Conservation (phyloP, 2,888 invertebrate species). For the Lasius fuliginosus region DNA sequence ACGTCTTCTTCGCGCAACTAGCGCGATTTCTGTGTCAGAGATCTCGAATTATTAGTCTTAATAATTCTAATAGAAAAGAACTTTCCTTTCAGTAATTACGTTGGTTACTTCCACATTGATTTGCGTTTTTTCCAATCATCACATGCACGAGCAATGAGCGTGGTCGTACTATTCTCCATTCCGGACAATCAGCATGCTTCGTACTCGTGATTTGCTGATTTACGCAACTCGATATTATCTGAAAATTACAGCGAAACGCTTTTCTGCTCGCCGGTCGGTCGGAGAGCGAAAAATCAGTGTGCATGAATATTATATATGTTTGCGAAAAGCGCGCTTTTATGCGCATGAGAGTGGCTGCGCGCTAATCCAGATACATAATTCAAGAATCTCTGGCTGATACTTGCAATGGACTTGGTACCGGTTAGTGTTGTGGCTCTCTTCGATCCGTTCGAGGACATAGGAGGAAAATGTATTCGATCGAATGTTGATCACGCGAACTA, state of each 20-base stretch:
- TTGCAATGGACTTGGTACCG: constrained; percentile 59
- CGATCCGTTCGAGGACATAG: not conserved
- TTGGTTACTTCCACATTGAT: not conserved
- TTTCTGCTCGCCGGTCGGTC: not conserved
- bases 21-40: constrained; percentile 8
- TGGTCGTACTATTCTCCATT: not conserved
- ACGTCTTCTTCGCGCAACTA: not conserved
- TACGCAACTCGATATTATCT: not conserved
- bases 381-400: constrained; percentile 63
- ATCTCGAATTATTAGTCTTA: not conserved
- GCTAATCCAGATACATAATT: constrained; percentile 75
- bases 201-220: not conserved
- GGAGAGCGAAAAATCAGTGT: not conserved
- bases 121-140: constrained; percentile 1
- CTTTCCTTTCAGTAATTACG: not conserved
- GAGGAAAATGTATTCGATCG: not conserved
- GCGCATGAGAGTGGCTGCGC: not conserved
- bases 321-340: not conserved
- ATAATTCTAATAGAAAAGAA: not conserved
- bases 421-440: constrained; percentile 25
- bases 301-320: not conserved
- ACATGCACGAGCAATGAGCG: not conserved
- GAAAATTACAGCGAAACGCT: not conserved
- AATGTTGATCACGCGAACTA: not conserved
- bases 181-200: not conserved